Percentiles rank a stretch among this genome's conserved stretches.
These are phyloP conservation scores for Carabus problematicus DNA, from an alignment of 2,888 invertebrate genomes.

Conservation along the genomic window DNA sequence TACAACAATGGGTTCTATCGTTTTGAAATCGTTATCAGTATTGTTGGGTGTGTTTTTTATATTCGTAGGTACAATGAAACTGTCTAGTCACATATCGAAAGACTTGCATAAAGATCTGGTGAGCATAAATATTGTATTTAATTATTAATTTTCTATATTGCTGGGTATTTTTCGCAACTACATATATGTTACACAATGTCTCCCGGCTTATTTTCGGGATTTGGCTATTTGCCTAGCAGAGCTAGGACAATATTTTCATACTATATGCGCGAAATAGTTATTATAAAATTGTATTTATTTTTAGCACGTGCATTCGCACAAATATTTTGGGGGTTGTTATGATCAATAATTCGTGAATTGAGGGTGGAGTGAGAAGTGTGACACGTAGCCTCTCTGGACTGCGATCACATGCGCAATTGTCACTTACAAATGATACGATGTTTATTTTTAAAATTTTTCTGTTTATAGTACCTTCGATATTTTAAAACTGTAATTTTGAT, in stretches of 20 bases:
- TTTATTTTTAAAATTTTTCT: conserved; percentile 27
- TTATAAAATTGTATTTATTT: conserved; percentile 26
- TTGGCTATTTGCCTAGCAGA: conserved; percentile 55
- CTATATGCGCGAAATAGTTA: conserved; percentile 15
- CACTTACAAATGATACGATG: conserved; percentile 17
- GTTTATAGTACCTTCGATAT: conserved; percentile 7
- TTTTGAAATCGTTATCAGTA: conserved; percentile 88
- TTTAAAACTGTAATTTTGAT: neutral
- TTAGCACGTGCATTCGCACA: conserved; percentile 15
- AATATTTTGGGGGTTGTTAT: conserved; percentile 20
- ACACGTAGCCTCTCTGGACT: no score
- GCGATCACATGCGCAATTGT: conserved; percentile 21
- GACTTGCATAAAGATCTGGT: conserved; percentile 97
- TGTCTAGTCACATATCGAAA: conserved; percentile 90
- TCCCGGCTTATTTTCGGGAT: conserved; percentile 50
- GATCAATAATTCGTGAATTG: conserved; percentile 25
- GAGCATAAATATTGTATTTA: conserved; percentile 56
- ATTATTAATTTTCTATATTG: neutral
- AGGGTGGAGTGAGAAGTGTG: neutral
- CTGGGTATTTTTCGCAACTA: conserved; percentile 13
- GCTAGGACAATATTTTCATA: conserved; percentile 38
- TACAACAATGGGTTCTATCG: conserved; percentile 72
- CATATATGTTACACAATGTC: conserved; percentile 37
- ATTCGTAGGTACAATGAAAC: conserved; percentile 91
- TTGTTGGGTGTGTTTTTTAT: conserved; percentile 93